Conservation (phyloP, 2,113 vertebrate species). For the Otolemur garnettii region DNA sequence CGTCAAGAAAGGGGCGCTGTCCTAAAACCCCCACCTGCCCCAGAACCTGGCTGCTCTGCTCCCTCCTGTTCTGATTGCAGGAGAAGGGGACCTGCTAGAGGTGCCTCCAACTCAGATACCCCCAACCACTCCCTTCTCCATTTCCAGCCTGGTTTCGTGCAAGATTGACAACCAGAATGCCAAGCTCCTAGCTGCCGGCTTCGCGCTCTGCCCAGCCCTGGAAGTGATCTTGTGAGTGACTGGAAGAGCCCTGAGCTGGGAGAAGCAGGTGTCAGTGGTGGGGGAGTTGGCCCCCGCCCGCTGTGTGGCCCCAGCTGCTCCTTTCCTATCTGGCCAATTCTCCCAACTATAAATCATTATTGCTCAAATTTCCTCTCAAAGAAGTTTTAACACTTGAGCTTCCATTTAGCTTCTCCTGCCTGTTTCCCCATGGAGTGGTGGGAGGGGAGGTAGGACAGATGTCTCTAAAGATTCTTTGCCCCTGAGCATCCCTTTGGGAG, state of each 20-base stretch:
- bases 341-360: neutral
- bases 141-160: constrained; percentile 85
- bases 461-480: neutral
- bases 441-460: neutral
- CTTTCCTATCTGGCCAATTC: neutral
- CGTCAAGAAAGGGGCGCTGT: neutral
- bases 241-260: neutral
- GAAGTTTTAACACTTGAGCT: neutral
- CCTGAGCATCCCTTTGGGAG: neutral
- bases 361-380: fast-evolving
- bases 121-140: neutral
- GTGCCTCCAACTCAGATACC: neutral
- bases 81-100: neutral
- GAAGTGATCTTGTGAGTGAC: constrained; percentile 89
- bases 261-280: fast-evolving
- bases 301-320: fast-evolving
- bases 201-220: constrained; percentile 80
- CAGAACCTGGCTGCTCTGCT: too few species aligned
- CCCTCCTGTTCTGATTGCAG: neutral
- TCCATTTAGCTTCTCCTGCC: neutral
- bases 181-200: constrained; percentile 45
- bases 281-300: neutral
- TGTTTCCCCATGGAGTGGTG: neutral
- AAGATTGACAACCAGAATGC: constrained; percentile 81
- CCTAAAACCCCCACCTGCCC: neutral